phyloP scores from a whole-genome alignment of 2,888 invertebrate species.

The Papilio demoleus region DNA sequence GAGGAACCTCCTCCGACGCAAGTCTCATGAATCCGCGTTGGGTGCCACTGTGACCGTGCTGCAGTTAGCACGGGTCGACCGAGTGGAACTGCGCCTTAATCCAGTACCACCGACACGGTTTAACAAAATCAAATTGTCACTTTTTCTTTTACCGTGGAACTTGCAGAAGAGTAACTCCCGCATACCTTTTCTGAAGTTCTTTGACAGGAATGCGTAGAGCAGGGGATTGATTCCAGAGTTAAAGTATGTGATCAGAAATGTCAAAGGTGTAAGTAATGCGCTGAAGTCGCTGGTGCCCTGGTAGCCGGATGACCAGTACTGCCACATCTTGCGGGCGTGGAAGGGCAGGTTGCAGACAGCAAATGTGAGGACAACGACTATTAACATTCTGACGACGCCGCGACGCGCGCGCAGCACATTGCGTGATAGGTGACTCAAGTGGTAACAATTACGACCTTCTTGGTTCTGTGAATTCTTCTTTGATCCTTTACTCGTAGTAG shows the following conservation, averaged over 20 bases:
- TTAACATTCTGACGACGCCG: conserved; percentile 94
- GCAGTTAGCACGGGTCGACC: conserved; percentile 81
- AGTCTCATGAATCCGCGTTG: conserved; percentile 78
- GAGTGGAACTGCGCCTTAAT: conserved; percentile 75
- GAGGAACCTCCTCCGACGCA: conserved; percentile 71
- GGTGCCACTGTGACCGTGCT: conserved; percentile 81
- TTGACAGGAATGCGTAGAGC: conserved; percentile 93
- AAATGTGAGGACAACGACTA: conserved; percentile 94
- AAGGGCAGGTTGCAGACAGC: conserved; percentile 95
- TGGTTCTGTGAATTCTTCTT: conserved; percentile 67
- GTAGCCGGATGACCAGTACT: conserved; percentile 89
- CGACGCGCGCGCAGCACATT: conserved; percentile 91
- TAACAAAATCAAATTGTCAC: conserved; percentile 71
- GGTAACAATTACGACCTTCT: conserved; percentile 82
- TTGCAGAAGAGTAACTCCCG: conserved; percentile 89
- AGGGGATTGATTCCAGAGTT: conserved; percentile 96
- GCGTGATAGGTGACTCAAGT: conserved; percentile 88
- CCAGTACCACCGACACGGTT: conserved; percentile 75
- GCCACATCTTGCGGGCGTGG: conserved; percentile 94
- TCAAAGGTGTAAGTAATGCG: conserved; percentile 91
- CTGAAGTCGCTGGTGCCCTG: conserved; percentile 89
- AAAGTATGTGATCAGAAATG: conserved; percentile 93
- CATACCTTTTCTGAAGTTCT: conserved; percentile 93
- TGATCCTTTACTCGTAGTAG: conserved; percentile 53
- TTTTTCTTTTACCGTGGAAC: conserved; percentile 69